phyloP scores from a whole-genome alignment of 37 sponge, comb jelly and placozoan genomes.

The Eunapius fragilis region DNA sequence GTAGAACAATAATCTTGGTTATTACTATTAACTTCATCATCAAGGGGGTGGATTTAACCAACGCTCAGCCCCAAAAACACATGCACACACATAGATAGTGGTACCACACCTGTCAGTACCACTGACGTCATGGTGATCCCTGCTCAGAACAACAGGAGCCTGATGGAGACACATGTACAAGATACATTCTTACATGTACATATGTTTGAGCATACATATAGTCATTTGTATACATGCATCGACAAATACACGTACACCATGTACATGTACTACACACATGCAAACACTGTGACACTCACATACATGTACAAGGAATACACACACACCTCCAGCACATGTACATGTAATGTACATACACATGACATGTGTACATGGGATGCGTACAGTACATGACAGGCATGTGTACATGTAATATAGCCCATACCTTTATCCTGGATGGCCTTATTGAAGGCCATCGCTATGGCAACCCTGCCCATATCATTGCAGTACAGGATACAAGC shows the following conservation, averaged over 20 bases:
- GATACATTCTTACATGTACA: no score
- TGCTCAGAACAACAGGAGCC: constrained; percentile 89
- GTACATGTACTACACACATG: no score
- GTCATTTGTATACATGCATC: no score
- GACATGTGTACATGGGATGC: not conserved
- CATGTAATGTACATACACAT: not conserved
- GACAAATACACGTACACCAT: no score
- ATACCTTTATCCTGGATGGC: constrained; percentile 84
- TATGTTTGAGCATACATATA: no score
- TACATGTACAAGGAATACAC: no score
- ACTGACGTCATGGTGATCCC: constrained; percentile 99
- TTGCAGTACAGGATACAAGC: constrained; percentile 95
- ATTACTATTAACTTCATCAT: no score
- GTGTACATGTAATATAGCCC: no score
- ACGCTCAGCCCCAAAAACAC: not conserved
- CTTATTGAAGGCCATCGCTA: constrained; percentile 93
- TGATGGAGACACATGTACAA: not conserved
- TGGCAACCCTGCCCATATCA: constrained; percentile 76
- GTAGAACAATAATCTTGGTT: no score
- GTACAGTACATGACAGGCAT: constrained; percentile 19
- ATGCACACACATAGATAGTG: not conserved
- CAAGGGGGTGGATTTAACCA: no score
- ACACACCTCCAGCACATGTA: not conserved
- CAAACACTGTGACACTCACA: no score
- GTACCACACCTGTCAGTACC: constrained; percentile 98